Conservation (phyloP, 2,888 invertebrate species). For the Andricus curvator region DNA sequence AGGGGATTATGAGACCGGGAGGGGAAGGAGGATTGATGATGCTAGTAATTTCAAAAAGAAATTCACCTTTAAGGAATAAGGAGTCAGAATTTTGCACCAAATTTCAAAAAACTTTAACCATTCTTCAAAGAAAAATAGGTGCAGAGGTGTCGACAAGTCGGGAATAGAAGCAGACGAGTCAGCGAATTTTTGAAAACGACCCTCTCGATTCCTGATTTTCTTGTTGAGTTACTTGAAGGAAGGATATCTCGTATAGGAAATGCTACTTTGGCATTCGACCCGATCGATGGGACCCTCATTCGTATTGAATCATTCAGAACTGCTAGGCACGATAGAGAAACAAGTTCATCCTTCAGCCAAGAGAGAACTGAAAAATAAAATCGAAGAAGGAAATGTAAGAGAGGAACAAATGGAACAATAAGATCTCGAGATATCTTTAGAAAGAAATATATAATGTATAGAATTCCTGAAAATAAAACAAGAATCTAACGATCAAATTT, state of each 20-base stretch:
- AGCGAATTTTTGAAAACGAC: neutral
- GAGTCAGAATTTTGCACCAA: neutral
- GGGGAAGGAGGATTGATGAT: too few relatives aligned
- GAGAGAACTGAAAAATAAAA: neutral
- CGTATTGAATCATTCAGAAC: slow-evolving; percentile 39
- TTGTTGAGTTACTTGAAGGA: neutral
- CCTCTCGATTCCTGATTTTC: neutral
- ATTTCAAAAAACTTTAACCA: neutral
- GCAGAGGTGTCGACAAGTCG: neutral
- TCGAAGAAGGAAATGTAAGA: neutral
- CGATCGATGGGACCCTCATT: slow-evolving; percentile 21
- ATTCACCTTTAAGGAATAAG: too few relatives aligned
- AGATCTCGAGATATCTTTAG: neutral
- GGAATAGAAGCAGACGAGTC: neutral
- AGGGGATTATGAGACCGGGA: too few relatives aligned
- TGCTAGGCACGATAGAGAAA: slow-evolving; percentile 1
- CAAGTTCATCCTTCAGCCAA: slow-evolving; percentile 5
- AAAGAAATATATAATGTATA: too few relatives aligned
- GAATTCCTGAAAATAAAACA: too few relatives aligned
- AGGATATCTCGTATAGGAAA: slow-evolving; percentile 1
- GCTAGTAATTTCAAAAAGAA: too few relatives aligned
- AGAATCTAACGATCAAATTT: too few relatives aligned
- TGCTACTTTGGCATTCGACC: slow-evolving; percentile 6
- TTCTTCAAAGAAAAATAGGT: neutral
- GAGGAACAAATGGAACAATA: neutral